Evolutionary conservation across 2,888 invertebrate genomes (phyloP).

Genomic region (Euclidia mi): DNA sequence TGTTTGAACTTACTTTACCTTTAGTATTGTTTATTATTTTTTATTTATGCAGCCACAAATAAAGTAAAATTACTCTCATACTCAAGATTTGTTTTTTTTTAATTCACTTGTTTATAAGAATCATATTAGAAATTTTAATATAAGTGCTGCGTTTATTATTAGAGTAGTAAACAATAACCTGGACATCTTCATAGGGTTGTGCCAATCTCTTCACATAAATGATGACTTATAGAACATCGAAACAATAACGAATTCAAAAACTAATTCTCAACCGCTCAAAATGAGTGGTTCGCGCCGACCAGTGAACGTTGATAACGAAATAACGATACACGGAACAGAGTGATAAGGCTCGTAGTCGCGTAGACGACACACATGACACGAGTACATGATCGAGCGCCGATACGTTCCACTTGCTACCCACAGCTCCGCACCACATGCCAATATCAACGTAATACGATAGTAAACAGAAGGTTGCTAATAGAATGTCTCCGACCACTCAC

Average conservation of each 20-base stretch:
- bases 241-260: neutral
- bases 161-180: too few species aligned
- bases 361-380: constrained; percentile 31
- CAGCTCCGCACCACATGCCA: constrained; percentile 18
- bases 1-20: too few species aligned
- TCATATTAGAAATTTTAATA: neutral
- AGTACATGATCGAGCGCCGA: constrained; percentile 30
- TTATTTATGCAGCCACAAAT: too few species aligned
- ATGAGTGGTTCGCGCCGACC: constrained; percentile 48
- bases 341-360: constrained; percentile 53
- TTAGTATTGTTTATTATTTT: neutral
- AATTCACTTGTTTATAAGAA: neutral
- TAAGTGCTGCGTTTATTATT: too few species aligned
- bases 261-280: constrained; percentile 35
- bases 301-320: constrained; percentile 54
- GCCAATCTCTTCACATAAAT: too few species aligned
- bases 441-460: constrained; percentile 22
- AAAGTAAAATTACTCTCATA: too few species aligned
- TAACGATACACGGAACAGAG: constrained; percentile 49
- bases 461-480: constrained; percentile 22
- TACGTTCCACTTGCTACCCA: constrained; percentile 28
- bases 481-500: constrained; percentile 17
- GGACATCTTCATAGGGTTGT: too few species aligned
- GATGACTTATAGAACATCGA: too few species aligned
- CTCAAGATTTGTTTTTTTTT: too few species aligned